Evolutionary conservation across 2,113 vertebrate genomes (phyloP), one percentile per base, ranked within the genome.

Genomic region (Coptodon bakossiorum): DNA sequence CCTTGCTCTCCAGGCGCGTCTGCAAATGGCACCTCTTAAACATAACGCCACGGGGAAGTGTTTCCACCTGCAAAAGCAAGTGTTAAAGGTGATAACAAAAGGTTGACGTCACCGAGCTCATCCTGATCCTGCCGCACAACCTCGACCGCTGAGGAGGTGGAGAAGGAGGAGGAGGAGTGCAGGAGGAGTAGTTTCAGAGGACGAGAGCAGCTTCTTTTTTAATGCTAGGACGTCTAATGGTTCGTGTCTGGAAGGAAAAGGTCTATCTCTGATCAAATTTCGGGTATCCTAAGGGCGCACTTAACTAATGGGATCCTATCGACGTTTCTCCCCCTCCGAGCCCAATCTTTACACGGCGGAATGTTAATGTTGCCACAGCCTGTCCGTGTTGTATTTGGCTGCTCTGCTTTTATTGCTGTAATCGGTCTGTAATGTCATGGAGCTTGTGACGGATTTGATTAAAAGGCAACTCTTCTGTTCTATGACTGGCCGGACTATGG

Each of bases 21-120:
- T 91, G 83, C 80, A 84, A 83, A 91, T 63, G 83, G 92, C 88
- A 29, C 80, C 81, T 88, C 86, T 68, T 59, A 8, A 71, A 34
- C 59, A 4, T 14, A 73, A 24, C 57, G 76, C 36, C 63, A 24
- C 78, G 1, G 53, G 9, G 22, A 85, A 88, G 86, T 90, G 89
- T 89, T 85, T 80, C 86, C 94, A 95, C 93, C 94, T 94, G 92
- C 92, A 88, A 82, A 92, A 89, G 89, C 91, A 91, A 96, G 93
- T 95, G 93, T 95, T 94, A 96, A 96, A 97, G 95, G 96, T 96
- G 95, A 95, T 93, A 96, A 96, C 96, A 97, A 96, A 97, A 96
- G 95, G 95, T 94, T 97, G 96, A 97, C 97, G 96, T 97, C 96
- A 97, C 94, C 89, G 79, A 93, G 89, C 92, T 94, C 94, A 91